Base-by-base conservation (phyloP, 2,113 vertebrate genomes). In the Odontesthes bonariensis region DNA sequence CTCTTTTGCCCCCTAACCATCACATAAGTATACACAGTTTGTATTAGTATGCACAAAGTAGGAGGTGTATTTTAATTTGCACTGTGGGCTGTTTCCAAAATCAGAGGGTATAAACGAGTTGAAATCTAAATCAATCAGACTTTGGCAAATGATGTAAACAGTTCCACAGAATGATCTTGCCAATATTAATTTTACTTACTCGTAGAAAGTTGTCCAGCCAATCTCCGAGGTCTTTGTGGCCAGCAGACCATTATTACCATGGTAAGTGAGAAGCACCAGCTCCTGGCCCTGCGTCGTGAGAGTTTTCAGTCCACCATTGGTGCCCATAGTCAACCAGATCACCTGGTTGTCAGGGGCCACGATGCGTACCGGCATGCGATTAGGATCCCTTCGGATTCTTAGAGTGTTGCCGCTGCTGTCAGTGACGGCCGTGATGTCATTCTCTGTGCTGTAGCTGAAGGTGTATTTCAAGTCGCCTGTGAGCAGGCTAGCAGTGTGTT, bases 161-260 rank as follows among this genome's bases (percentile, higher is more conserved):
- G 75, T 76, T 61, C 1, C 44, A 27, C 56, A 57, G 17, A 58
- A 49, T 38, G 11, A 63, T 32, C 19, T 9, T 66, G 44, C 58
- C 53, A 75, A 27, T 72, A 22, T 38, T 31, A 6, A n/a, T 73
- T 40, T 20, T 56, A 97, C 98, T 96, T 93, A 99, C 98, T 99
- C 97, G 76, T 97, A 99, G 88, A 99, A 99, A 1, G 98, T 99
- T 0, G 97, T 99, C 98, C 98, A 99, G 68, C 98, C 98, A 17
- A 97, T 99, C 85, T 98, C 96, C 14, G 95, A 97, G 0, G 96
- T 99, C 91, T 98, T 99, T 0, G 97, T 99, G 47, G 98, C 98
- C 76, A 99, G 83, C 42, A 99, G 96, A 4, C 97, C 98, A 5
- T 96, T 99, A 70, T 95, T 98, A 52, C 97, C 97, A 1, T 99